These are phyloP conservation scores for Epizoanthus scotinus DNA, from an alignment of 92 coral and sea anemone genomes.

Conservation along the genomic window DNA sequence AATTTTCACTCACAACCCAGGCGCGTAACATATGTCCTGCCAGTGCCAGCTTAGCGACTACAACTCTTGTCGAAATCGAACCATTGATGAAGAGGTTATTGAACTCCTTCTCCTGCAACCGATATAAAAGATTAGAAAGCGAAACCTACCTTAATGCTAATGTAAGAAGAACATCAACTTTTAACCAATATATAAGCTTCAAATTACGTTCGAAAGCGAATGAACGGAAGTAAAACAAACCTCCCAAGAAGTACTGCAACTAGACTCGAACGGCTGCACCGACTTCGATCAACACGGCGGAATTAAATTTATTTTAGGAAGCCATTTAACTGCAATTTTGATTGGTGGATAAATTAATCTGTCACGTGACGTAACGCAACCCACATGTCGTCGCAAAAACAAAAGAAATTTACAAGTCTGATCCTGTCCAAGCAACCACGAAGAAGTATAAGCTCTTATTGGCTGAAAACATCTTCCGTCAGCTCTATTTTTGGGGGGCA, in stretches of 20 bases:
- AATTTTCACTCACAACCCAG: conserved; percentile 30
- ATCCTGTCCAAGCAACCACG: conserved; percentile 59
- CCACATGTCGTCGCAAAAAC: conserved; percentile 13
- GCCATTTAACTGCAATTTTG: conserved; percentile 24
- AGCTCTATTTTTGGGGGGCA: conserved; percentile 70
- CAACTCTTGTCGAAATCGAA: background rate
- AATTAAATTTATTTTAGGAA: conserved; percentile 38
- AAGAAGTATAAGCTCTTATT: conserved; percentile 43
- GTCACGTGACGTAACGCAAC: conserved; percentile 27
- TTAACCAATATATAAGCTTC: background rate
- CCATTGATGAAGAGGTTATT: conserved; percentile 5
- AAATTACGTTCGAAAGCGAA: background rate
- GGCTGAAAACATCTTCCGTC: conserved; percentile 65
- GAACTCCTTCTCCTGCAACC: background rate
- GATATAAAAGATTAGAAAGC: background rate
- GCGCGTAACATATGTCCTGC: conserved; percentile 16
- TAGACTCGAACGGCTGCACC: background rate
- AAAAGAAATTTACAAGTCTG: conserved; percentile 59
- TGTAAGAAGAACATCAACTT: background rate
- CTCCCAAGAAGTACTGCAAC: background rate
- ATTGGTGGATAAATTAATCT: conserved; percentile 23
- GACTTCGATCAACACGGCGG: background rate
- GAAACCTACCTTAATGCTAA: background rate
- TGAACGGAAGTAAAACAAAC: conserved; percentile 24
- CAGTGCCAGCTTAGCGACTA: background rate